Evolutionary conservation across 2,113 vertebrate species (phyloP), one percentile per base, ranked within the genome.

Genomic region (Bagarius yarrelli): DNA sequence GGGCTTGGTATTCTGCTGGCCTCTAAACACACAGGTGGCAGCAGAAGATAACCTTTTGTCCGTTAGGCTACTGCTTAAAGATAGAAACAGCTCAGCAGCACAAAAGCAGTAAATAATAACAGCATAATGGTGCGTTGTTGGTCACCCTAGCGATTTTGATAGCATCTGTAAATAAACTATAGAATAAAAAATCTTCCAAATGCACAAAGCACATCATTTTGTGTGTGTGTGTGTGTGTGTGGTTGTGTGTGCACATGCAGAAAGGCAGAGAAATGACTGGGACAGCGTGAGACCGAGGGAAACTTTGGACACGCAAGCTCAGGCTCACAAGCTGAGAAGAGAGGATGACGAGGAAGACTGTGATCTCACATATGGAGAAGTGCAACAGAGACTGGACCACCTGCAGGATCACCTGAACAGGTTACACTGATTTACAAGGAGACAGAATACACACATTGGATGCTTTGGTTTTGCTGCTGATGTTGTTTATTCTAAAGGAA

Each of bases 361-460:
- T 18, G 96, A 98, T 80, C 92, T 97, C 86, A 95, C 95, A 21
- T 98, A 97, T 0, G 95, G 96, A 57, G 98, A 98, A 91, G 95
- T 99, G 87, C 97, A 99, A 83, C 96, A 98, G 86, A 95, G 96
- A 85, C 87, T 98, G 86, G 95, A 96, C 93, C 92, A 97, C 86
- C 96, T 99, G 81, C 98, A 98, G 85, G 95, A 97, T 61, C 98
- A 99, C 81, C 93, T 99, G 81, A 98, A 96, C 95, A 98, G 98
- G 98, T 99, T 18, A 30, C 25, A 30, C 27, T 14, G 3, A 61
- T 15, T 30, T 12, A 30, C 59, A 61, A 5, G 30, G 12, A 59
- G 11, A 59, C 25, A 19, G 4, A 50, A 13, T 40, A 67, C 34
- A 66, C 16, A 19, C 9, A 36, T 64, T 1, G 8, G 11, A 64